These are phyloP conservation scores for Tenthredo mesomela DNA, from an alignment of 2,888 invertebrate species.

Conservation along the genomic window DNA sequence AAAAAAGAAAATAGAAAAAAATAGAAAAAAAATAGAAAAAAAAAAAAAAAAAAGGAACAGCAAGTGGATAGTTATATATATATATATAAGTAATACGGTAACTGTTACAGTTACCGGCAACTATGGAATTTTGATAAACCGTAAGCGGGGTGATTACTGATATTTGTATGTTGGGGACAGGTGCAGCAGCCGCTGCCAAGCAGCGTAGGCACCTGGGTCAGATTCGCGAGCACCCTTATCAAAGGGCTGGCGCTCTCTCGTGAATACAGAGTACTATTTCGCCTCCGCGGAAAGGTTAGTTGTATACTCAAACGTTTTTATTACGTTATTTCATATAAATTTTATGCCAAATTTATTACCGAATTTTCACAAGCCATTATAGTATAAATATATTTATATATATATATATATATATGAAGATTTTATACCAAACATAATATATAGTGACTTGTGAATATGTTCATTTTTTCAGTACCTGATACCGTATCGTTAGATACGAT, in stretches of 20 bases:
- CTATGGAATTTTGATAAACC: conserved; percentile 43
- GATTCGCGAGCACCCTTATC: conserved; percentile 98
- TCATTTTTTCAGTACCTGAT: conserved; percentile 71
- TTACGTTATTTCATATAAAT: conserved; percentile 59
- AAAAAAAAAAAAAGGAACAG: conserved; percentile 42
- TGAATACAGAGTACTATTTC: conserved; percentile 76
- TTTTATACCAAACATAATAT: conserved; percentile 49
- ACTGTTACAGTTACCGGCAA: conserved; percentile 41
- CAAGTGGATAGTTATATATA: not conserved
- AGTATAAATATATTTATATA: not conserved
- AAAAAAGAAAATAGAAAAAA: conserved; percentile 63
- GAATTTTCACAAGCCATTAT: conserved; percentile 24
- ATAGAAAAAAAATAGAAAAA: conserved; percentile 40
- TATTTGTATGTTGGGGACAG: conserved; percentile 82
- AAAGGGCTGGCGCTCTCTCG: conserved; percentile 94
- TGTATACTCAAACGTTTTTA: conserved; percentile 71
- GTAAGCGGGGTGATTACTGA: conserved; percentile 60
- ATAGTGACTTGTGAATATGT: conserved; percentile 61
- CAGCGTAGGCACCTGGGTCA: conserved; percentile 91
- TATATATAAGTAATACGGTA: conserved; percentile 16
- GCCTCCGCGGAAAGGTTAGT: conserved; percentile 78
- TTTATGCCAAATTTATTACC: conserved; percentile 40
- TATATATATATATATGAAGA: not conserved
- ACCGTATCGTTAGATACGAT: conserved; percentile 61
- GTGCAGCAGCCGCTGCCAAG: conserved; percentile 92